These are phyloP conservation scores for Trachops cirrhosus DNA, from an alignment of 2,797 vertebrate genomes.

Conservation along the genomic window DNA sequence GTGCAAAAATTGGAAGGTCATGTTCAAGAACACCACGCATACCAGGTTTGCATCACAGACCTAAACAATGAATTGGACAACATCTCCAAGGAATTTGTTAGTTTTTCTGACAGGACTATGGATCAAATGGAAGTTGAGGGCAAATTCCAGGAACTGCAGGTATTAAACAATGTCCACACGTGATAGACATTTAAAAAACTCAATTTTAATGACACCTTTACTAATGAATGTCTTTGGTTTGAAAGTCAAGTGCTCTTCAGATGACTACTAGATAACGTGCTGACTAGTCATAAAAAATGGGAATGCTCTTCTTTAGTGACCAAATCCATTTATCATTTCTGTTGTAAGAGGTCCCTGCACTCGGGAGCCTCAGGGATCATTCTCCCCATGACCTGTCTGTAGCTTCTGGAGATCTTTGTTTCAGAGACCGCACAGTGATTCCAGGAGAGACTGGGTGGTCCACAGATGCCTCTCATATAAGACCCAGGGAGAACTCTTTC, in stretches of 20 bases:
- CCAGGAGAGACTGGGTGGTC: background rate
- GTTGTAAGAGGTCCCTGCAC: background rate
- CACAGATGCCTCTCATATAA: background rate
- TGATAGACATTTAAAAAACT: background rate
- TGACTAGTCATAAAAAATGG: background rate
- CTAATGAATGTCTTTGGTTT: background rate
- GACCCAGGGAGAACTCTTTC: background rate
- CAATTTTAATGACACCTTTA: background rate
- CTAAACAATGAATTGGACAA: constrained; percentile 72
- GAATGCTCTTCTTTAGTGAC: background rate
- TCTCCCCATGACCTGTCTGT: background rate
- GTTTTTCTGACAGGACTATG: constrained; percentile 54
- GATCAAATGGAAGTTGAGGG: constrained; percentile 63
- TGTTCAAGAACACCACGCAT: constrained; percentile 74
- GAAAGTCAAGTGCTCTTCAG: background rate
- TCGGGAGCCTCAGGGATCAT: background rate
- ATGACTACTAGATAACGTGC: background rate
- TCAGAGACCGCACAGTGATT: background rate
- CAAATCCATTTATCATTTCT: background rate
- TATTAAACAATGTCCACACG: constrained; percentile 57
- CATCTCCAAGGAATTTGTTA: constrained; percentile 68
- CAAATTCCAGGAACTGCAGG: constrained; percentile 78
- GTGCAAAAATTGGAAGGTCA: constrained; percentile 75
- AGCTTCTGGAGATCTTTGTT: background rate
- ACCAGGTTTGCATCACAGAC: constrained; percentile 67